phyloP scores from a whole-genome alignment of 2,888 invertebrate genomes.

The Hecatera dysodea region DNA sequence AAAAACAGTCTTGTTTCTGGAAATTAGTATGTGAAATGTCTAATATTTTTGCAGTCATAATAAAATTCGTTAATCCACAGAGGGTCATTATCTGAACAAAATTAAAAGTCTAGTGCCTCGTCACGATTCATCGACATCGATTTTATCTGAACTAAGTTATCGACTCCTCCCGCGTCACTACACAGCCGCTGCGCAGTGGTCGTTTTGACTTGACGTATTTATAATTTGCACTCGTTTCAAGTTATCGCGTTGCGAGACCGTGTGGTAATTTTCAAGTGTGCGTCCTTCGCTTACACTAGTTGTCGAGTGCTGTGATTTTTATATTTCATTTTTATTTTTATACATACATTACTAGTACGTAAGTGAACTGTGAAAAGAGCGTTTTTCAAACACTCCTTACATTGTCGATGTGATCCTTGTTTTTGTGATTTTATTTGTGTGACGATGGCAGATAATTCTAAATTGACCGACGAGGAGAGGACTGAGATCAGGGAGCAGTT shows the following conservation, averaged over 20 bases:
- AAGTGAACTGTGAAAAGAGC: conserved; percentile 78
- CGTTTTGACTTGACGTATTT: conserved; percentile 64
- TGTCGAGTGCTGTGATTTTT: conserved; percentile 65
- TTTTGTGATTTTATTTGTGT: conserved; percentile 82
- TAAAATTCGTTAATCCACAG: too few species aligned
- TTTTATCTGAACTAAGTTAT: conserved; percentile 20
- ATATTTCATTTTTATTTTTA: conserved; percentile 68
- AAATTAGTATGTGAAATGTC: too few species aligned
- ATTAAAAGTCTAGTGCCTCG: too few species aligned
- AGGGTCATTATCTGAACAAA: too few species aligned
- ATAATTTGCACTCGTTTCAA: conserved; percentile 63
- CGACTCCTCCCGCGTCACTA: conserved; percentile 31
- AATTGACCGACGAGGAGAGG: conserved; percentile 93
- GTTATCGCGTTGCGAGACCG: conserved; percentile 55
- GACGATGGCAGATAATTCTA: conserved; percentile 90
- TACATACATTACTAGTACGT: conserved; percentile 67
- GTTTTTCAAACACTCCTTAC: conserved; percentile 52
- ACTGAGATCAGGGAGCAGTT: conserved; percentile 95
- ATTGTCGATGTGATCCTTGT: conserved; percentile 82
- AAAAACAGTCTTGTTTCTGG: too few species aligned
- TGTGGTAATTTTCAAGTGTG: conserved; percentile 60
- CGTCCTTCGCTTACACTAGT: conserved; percentile 45
- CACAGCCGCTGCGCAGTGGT: conserved; percentile 52
- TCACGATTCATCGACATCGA: conserved; percentile 27
- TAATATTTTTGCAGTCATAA: too few species aligned